These are phyloP conservation scores for Morone chrysops DNA, from an alignment of 2,113 vertebrate genomes.

Conservation along the genomic window DNA sequence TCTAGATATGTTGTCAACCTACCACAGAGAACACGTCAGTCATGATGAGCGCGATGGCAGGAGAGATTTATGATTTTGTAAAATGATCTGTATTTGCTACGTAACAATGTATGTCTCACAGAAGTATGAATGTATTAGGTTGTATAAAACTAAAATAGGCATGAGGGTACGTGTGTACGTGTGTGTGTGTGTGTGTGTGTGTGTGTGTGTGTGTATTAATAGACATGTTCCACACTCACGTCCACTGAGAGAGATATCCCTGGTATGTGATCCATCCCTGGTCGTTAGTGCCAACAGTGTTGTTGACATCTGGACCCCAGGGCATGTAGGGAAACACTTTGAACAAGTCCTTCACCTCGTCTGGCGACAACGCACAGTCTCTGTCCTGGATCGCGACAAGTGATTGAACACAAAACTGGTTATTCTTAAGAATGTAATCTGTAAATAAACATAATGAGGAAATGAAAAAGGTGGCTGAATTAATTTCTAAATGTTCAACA, in stretches of 20 bases:
- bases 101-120: neutral
- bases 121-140: neutral
- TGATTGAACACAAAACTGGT: neutral
- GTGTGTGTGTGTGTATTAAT: neutral
- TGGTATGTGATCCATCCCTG: constrained; percentile 99
- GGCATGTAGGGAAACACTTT: constrained; percentile 99
- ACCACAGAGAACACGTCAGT: constrained; percentile 30
- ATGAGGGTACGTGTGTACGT: neutral
- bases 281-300: constrained; percentile 96
- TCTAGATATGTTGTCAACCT: constrained; percentile 97
- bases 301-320: constrained; percentile 98
- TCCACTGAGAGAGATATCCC: constrained; percentile 99
- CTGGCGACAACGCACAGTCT: constrained; percentile 95
- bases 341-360: constrained; percentile 97
- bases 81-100: neutral
- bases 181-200: neutral
- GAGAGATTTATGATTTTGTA: neutral
- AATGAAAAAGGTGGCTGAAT: neutral
- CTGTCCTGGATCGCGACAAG: constrained; percentile 87
- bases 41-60: neutral
- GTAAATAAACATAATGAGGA: no score
- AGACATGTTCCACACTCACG: constrained; percentile 87
- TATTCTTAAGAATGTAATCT: neutral
- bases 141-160: neutral
- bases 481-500: neutral